phyloP scores from a whole-genome alignment of 1,140 invertebrate genomes.

The Formica exsecta region DNA sequence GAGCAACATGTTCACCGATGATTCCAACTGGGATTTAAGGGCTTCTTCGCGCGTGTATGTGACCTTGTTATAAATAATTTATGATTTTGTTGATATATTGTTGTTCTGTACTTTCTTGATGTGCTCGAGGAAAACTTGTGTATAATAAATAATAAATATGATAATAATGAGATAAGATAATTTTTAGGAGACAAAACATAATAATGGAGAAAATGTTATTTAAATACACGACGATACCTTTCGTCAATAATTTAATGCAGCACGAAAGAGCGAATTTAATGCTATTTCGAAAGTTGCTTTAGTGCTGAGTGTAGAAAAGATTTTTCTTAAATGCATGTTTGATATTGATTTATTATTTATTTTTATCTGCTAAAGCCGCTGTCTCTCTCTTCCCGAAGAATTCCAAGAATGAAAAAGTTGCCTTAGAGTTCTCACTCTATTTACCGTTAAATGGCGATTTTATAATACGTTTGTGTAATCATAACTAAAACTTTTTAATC shows the following conservation, averaged over 20 bases:
- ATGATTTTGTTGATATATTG: conserved; percentile 17
- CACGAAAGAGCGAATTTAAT: not conserved
- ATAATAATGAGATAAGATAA: not conserved
- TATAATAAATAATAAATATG: conserved; percentile 29
- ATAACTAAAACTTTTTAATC: conserved; percentile 27
- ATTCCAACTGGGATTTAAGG: conserved; percentile 19
- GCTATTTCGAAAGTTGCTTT: not conserved
- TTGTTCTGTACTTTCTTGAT: not conserved
- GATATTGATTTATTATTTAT: conserved; percentile 38
- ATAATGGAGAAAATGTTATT: conserved; percentile 9
- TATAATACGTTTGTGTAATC: conserved; percentile 4
- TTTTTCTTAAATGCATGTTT: conserved; percentile 30
- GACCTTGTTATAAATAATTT: conserved; percentile 38
- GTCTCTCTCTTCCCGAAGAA: not conserved
- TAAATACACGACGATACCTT: not conserved
- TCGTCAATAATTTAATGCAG: not conserved
- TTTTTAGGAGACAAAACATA: not conserved
- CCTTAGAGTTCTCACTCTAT: conserved; percentile 4
- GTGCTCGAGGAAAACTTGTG: not conserved
- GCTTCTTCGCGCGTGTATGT: not conserved
- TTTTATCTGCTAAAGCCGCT: conserved; percentile 20
- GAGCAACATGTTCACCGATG: not conserved
- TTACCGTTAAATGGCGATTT: conserved; percentile 15
- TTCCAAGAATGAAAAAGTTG: conserved; percentile 31
- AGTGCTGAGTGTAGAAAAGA: not conserved